Evolutionary conservation across 2,113 vertebrate species (phyloP).

Genomic region (Entomyzon cyanotis): DNA sequence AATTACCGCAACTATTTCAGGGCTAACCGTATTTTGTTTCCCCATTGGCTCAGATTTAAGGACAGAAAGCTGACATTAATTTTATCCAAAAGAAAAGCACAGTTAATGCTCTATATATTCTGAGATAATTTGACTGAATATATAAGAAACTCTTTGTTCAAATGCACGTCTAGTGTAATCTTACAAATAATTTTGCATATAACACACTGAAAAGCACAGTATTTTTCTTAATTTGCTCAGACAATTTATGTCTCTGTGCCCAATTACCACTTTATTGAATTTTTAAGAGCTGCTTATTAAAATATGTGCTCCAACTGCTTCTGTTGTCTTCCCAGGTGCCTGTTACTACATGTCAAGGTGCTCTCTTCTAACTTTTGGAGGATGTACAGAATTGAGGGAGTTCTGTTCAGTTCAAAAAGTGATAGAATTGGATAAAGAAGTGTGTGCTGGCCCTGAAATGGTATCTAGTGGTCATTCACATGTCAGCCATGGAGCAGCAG

Average conservation of each 20-base stretch:
- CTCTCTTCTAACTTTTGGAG: constrained; percentile 46
- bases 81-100: constrained; percentile 72
- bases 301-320: constrained; percentile 22
- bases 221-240: constrained; percentile 67
- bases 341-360: constrained; percentile 45
- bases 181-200: constrained; percentile 60
- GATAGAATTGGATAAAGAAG: constrained; percentile 64
- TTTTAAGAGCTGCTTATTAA: constrained; percentile 69
- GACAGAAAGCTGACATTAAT: constrained; percentile 80
- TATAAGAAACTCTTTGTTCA: constrained; percentile 67
- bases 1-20: constrained; percentile 80
- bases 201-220: constrained; percentile 63
- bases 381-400: constrained; percentile 40
- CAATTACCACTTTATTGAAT: constrained; percentile 69
- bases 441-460: constrained; percentile 39
- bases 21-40: constrained; percentile 79
- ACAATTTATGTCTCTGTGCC: constrained; percentile 74
- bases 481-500: not conserved
- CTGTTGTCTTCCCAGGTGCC: constrained; percentile 55
- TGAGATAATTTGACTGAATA: constrained; percentile 67
- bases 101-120: constrained; percentile 52
- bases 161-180: constrained; percentile 70
- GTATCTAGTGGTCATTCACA: constrained; percentile 14
- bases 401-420: constrained; percentile 62
- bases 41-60: constrained; percentile 74